These are phyloP conservation scores for Anoplopoma fimbria DNA, from an alignment of 2,113 vertebrate species.

Conservation along the genomic window DNA sequence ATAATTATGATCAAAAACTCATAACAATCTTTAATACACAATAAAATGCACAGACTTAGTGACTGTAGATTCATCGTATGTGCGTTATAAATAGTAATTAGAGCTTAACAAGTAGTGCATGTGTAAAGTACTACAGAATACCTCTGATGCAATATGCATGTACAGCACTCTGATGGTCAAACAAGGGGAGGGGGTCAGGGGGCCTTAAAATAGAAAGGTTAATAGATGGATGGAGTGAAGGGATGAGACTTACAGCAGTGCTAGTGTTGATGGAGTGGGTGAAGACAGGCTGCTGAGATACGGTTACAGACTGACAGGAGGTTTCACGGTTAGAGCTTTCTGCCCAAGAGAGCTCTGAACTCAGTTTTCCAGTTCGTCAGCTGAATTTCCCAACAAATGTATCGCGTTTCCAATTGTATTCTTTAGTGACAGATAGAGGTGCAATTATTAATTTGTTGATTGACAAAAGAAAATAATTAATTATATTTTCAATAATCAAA, in stretches of 20 bases:
- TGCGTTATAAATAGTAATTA: constrained; percentile 34
- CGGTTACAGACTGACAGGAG: constrained; percentile 63
- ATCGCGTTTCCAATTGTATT: not conserved
- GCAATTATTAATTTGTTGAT: not conserved
- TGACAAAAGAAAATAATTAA: too few relatives aligned
- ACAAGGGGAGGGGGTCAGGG: constrained; percentile 5
- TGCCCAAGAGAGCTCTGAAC: constrained; percentile 17
- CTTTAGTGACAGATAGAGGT: not conserved
- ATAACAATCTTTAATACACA: not conserved
- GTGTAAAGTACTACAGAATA: constrained; percentile 64
- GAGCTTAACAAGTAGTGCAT: constrained; percentile 32
- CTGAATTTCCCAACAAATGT: not conserved
- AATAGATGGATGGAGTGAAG: constrained; percentile 57
- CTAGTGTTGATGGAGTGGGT: constrained; percentile 71
- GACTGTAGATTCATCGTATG: not conserved
- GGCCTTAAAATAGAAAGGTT: constrained; percentile 73
- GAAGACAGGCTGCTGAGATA: constrained; percentile 69
- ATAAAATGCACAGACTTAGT: not conserved
- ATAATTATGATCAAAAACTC: not conserved
- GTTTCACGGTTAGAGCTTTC: constrained; percentile 8
- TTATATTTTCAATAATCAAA: too few relatives aligned
- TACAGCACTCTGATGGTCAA: constrained; percentile 29
- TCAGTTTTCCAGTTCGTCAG: not conserved
- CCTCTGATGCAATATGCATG: constrained; percentile 45
- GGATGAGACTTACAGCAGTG: constrained; percentile 57